Percentiles rank a stretch among this genome's conserved stretches.
Conservation (phyloP, 2,797 vertebrate genomes). For the Chloroceryle inda region DNA sequence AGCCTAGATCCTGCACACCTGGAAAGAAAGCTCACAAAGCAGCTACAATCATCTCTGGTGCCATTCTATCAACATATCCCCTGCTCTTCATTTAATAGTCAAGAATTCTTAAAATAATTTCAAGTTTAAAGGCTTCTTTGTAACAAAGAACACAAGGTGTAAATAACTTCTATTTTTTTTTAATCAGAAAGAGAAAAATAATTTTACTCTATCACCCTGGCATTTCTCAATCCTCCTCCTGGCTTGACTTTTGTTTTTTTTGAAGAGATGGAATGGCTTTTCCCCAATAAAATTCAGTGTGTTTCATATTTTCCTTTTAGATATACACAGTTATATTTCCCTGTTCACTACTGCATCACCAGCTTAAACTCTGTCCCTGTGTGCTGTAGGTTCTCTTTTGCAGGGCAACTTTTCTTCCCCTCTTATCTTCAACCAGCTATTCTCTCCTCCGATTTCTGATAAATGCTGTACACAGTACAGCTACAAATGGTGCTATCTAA, state of each 20-base stretch:
- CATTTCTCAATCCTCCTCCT: neutral
- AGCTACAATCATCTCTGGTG: neutral
- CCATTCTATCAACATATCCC: too few species aligned
- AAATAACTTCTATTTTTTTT: neutral
- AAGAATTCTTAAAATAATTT: neutral
- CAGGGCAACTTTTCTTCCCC: neutral
- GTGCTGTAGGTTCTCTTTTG: neutral
- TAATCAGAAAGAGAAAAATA: neutral
- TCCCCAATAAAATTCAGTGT: neutral
- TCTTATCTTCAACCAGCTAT: neutral
- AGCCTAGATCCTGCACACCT: neutral
- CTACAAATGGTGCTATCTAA: neutral
- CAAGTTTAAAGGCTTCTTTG: neutral
- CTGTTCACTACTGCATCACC: neutral
- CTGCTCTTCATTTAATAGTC: neutral
- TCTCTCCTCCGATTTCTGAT: neutral
- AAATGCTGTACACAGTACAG: accelerated
- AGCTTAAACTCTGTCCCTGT: neutral
- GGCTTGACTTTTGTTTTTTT: too few species aligned
- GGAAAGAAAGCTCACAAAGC: neutral
- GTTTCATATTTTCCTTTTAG: neutral
- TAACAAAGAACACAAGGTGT: neutral
- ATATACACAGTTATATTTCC: neutral
- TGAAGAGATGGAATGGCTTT: neutral
- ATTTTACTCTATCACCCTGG: neutral